Conservation (phyloP, 2,797 vertebrate species). For the Rhynchonycteris naso region DNA sequence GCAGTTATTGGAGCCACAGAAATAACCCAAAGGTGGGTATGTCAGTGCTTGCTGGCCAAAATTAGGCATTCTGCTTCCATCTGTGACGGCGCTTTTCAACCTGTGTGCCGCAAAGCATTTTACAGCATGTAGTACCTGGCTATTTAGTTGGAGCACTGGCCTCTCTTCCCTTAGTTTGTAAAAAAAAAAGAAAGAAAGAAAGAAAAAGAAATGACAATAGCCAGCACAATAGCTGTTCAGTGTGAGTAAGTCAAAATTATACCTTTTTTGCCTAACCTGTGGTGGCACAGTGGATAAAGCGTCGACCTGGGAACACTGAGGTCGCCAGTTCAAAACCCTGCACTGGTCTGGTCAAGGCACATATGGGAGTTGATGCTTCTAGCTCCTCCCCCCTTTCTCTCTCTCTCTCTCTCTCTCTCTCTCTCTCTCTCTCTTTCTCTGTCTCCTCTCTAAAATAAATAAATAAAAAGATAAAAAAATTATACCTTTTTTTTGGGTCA, state of each 20-base stretch:
- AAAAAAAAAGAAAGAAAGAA: too few relatives aligned
- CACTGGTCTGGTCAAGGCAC: too few relatives aligned
- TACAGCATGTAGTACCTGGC: not conserved
- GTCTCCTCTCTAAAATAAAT: too few relatives aligned
- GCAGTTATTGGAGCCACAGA: not conserved
- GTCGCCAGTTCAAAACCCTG: too few relatives aligned
- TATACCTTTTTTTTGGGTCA: not conserved
- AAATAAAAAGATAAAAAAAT: too few relatives aligned
- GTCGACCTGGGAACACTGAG: too few relatives aligned
- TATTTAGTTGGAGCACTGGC: not conserved
- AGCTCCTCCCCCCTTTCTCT: too few relatives aligned
- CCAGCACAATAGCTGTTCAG: not conserved
- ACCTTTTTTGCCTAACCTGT: too few relatives aligned
- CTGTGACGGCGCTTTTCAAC: not conserved
- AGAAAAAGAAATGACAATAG: not conserved
- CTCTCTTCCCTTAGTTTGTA: not conserved
- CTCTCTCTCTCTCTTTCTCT: too few relatives aligned
- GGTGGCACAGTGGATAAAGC: too few relatives aligned
- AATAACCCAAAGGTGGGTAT: not conserved
- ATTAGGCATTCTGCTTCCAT: not conserved
- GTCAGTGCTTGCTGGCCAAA: not conserved
- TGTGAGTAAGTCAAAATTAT: not conserved
- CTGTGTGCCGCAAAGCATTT: accelerated
- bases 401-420: too few relatives aligned
- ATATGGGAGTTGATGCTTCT: too few relatives aligned